Evolutionary conservation across 2,888 invertebrate species (phyloP), one percentile per base, ranked within the genome.

Genomic region (Diogma glabrata): DNA sequence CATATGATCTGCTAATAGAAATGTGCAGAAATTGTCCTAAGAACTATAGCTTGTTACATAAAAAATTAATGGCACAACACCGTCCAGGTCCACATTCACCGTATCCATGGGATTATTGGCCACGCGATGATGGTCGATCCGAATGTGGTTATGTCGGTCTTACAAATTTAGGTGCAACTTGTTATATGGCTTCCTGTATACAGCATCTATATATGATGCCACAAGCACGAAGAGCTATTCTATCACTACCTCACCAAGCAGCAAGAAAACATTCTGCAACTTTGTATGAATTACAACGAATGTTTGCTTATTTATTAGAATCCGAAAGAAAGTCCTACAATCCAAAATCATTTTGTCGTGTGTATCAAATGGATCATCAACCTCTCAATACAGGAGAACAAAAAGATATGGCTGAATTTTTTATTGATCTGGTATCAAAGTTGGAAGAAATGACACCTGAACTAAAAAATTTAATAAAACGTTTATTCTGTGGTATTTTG

Each of bases 171-270:
- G 95, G 95, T 22, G 95, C 95, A 22, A 95, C 95, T 1, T 95
- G 95, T 67, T 95, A 95, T 69, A 92, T 95, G 92, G 95, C 95
- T 9, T 91, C 94, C 3, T 94, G 94, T 63, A 89, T 95, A 82
- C 95, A 95, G 67, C 95, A 95, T 69, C 72, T 95, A 56, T 95
- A 91, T 67, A 95, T 95, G 94, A 92, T 95, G 85, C 94, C 94
- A 5, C 88, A 89, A 63, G 91, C 92, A 0, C 74, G 94, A 49
- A 81, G 84, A 47, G 87, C 91, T 0, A 83, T 95, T 59, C 71
- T 95, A 51, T 77, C 79, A 6, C 84, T 88, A 1, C 86, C 88
- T 57, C 81, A 85, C 51, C 77, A 77, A 45, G 73, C 76, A 7
- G 78, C 80, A 45, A 83, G 82, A 54, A 84, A 89, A 56, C 92